Evolutionary conservation across 2,113 vertebrate genomes (phyloP), one percentile per base, ranked within the genome.

Genomic region (Limnothrissa miodon): DNA sequence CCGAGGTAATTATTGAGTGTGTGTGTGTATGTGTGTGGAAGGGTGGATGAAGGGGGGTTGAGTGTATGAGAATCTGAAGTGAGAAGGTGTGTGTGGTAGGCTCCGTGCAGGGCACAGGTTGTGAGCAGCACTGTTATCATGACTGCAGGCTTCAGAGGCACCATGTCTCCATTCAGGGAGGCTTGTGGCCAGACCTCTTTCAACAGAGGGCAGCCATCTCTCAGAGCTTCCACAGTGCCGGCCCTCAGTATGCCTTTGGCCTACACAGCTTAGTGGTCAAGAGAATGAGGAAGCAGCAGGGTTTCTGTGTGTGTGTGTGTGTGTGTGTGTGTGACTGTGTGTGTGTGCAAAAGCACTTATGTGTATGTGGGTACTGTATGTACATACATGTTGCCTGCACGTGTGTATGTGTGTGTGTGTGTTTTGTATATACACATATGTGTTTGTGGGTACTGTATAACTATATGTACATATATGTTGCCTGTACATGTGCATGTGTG

Each of bases 241-340:
- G 21, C 21, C 51, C 51, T 23, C 51, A 0, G 23, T 21, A 56
- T 56, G 51, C 5, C 19, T 56, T 56, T 56, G 51, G 19, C 4
- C 51, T 56, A 4, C 51, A 56, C 51, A 56, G 51, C 51, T 56
- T 56, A 56, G 51, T 56, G 51, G 51, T 56, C 4, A 19, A 19
- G 23, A 19, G 51, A 56, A n/a, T 56, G 51, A 56, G 51, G 51
- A 56, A 56, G 51, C 21, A 5, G 51, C 51, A 56, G 17, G 48
- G 19, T 1, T 53, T 21, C 48, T 80, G 45, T 51, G 80, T 45
- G 25, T 70, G 62, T 80, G 79, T 53, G 80, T 81, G 29, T 81
- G 80, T 56, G 80, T 81, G 25, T 53, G 80, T 29, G 25, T 74
- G n/a, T n/a, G n/a, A n/a, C n/a, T 42, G 42, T 42, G 42, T 6